Conservation (phyloP, 1,140 invertebrate species). For the Ceratina calcarata region DNA sequence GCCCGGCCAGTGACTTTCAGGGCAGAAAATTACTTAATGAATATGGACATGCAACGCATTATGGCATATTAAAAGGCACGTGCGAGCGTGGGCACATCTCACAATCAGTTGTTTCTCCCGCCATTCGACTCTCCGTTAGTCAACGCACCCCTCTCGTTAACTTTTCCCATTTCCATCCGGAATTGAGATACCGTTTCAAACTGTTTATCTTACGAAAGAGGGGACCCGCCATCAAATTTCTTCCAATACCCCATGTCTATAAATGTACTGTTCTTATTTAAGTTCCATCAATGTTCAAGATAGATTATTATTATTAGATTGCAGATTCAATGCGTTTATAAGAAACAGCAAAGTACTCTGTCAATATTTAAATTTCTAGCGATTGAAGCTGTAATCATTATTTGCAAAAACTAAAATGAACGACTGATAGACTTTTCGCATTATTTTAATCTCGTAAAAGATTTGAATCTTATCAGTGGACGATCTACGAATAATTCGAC, state of each 20-base stretch:
- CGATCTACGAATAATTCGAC: too few relatives aligned
- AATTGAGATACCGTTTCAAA: conserved; percentile 40
- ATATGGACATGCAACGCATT: conserved; percentile 78
- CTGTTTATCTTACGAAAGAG: conserved; percentile 43
- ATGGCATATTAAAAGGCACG: conserved; percentile 75
- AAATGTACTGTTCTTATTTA: neutral
- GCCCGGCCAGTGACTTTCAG: conserved; percentile 40
- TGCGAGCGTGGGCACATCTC: conserved; percentile 66
- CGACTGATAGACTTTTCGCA: too few relatives aligned
- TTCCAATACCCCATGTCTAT: neutral
- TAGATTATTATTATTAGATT: too few relatives aligned
- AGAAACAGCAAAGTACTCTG: too few relatives aligned
- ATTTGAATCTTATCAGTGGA: too few relatives aligned
- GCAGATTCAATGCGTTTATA: too few relatives aligned
- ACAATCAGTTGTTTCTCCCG: conserved; percentile 10
- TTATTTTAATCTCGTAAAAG: too few relatives aligned
- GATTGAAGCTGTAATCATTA: too few relatives aligned
- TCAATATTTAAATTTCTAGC: too few relatives aligned
- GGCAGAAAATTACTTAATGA: conserved; percentile 78
- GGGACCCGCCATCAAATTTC: neutral
- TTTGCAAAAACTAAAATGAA: too few relatives aligned
- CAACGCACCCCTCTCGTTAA: conserved; percentile 26
- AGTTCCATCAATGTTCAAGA: neutral
- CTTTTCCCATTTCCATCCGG: neutral
- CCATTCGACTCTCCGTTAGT: conserved; percentile 44